Percentiles rank a stretch among this genome's conserved stretches.
phyloP scores from a whole-genome alignment of 2,888 invertebrate genomes.

The Fragum whitleyi region DNA sequence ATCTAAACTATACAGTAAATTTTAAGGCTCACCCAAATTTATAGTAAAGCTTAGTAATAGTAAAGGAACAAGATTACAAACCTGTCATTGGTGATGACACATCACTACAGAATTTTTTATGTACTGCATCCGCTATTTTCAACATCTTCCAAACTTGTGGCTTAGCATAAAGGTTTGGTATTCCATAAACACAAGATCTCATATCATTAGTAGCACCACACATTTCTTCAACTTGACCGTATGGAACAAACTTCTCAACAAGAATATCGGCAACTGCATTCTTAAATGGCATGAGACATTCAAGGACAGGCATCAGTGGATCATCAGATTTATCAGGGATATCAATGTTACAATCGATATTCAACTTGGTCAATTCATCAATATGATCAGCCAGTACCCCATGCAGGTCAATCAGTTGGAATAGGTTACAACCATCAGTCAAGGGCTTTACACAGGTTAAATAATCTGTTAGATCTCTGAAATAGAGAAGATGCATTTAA shows the following conservation, averaged over 20 bases:
- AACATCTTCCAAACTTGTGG: constrained; percentile 19
- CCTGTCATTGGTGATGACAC: not conserved
- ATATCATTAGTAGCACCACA: constrained; percentile 29
- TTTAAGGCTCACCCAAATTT: too few relatives aligned
- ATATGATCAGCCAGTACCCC: constrained; percentile 3
- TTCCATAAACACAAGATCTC: constrained; percentile 26
- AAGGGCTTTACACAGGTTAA: constrained; percentile 18
- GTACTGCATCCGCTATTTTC: constrained; percentile 16
- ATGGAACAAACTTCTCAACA: not conserved
- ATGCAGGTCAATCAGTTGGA: constrained; percentile 23
- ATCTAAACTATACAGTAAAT: too few relatives aligned
- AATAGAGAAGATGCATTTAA: constrained; percentile 9
- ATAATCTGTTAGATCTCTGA: constrained; percentile 30
- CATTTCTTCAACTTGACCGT: constrained; percentile 18
- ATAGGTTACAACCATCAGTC: constrained; percentile 35
- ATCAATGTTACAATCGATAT: not conserved
- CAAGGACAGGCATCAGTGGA: constrained; percentile 5
- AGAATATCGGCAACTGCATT: constrained; percentile 6
- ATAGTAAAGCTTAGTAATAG: too few relatives aligned
- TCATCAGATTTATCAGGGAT: not conserved
- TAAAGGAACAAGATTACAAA: too few relatives aligned
- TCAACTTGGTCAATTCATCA: not conserved
- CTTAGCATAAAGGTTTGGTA: constrained; percentile 38
- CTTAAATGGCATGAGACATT: constrained; percentile 23
- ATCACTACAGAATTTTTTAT: constrained; percentile 36